Evolutionary conservation across 2,113 vertebrate species (phyloP), one percentile per base, ranked within the genome.

Genomic region (Lagenorhynchus albirostris): DNA sequence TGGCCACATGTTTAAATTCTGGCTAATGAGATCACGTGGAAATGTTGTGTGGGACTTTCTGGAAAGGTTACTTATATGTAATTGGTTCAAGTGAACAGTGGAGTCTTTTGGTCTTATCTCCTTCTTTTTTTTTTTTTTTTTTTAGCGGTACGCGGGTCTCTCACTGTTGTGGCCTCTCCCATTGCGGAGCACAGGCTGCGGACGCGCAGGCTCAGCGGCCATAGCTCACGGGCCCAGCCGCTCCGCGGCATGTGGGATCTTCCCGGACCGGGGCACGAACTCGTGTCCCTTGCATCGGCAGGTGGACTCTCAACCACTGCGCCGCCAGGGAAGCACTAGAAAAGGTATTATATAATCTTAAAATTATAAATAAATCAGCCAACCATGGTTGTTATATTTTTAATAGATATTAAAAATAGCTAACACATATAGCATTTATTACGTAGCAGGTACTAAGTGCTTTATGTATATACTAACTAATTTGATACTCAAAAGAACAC

Each of bases 321-420:
- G 44, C 44, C 44, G 11, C 44, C 44, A 47, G 44, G 44, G 44
- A 47, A 47, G 44, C 44, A 9, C 44, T 47, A 47, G 25, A 81
- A 80, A 89, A 85, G 21, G 62, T 36, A 77, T 38, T 82, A 87
- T 9, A 80, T 71, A 89, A 95, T 63, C 65, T n/a, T 89, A 94
- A 85, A 96, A n/a, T 84, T 70, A 44, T 53, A 88, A 77, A 73
- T 63, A 89, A 94, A 79, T 80, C 47, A 97, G 26, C 36, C 62
- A 70, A 82, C 31, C 65, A 62, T 33, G 68, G 3, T 47, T 71
- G 11, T 81, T 44, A n/a, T 18, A 96, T 71, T 88, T 96, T 31
- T 80, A 88, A 65, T 26, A 76, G 21, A 74, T 80, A 96, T 8
- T 84, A 94, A 91, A 94, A 91, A 92, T n/a, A 93, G 33, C 62